Evolutionary conservation across 2,113 vertebrate genomes (phyloP).

Genomic region (Pionites leucogaster): DNA sequence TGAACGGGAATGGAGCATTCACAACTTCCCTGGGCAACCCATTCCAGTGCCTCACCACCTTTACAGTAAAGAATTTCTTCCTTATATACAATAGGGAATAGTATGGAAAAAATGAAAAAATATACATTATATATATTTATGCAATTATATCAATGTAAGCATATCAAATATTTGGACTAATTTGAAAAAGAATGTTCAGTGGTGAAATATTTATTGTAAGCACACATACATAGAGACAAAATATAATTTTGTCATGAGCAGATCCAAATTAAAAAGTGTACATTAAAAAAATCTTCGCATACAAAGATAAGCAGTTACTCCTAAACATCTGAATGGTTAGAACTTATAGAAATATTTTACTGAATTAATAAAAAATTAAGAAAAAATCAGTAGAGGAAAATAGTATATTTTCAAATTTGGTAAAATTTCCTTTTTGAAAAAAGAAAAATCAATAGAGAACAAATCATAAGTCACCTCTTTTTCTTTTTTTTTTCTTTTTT

Average conservation of each 20-base stretch:
- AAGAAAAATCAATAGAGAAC: neutral
- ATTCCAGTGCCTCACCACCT: no score
- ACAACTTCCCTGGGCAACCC: no score
- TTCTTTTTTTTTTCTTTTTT: neutral
- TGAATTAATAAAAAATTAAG: neutral
- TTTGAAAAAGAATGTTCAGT: neutral
- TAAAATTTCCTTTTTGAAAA: neutral
- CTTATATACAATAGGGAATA: neutral
- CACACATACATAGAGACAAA: neutral
- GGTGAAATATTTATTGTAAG: neutral
- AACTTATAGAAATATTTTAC: neutral
- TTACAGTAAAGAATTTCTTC: no score
- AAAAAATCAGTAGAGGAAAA: neutral
- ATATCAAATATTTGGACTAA: neutral
- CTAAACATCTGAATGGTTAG: neutral
- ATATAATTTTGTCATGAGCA: neutral
- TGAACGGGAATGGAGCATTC: no score
- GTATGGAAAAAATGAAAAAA: neutral
- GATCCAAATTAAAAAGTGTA: neutral
- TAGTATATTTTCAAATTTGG: neutral
- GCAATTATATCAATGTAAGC: neutral
- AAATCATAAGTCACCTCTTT: neutral
- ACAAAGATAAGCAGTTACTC: neutral
- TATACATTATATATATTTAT: neutral
- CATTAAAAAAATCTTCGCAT: neutral